phyloP scores from a whole-genome alignment of 1,140 invertebrate species.

The Anoplolepis gracilipes region DNA sequence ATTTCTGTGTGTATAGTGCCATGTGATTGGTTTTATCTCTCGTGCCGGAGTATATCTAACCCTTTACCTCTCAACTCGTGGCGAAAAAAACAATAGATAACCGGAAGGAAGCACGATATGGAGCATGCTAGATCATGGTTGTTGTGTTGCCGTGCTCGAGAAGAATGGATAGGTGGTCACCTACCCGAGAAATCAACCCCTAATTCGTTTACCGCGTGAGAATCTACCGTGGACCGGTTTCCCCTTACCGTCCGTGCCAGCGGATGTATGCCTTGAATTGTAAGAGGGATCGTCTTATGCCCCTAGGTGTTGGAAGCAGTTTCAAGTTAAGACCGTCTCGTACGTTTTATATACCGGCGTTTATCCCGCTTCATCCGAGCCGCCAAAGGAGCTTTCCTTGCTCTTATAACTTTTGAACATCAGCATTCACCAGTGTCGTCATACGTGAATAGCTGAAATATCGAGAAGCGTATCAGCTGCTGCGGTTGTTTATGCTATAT shows the following conservation, averaged over 20 bases:
- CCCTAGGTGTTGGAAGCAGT: slow-evolving; percentile 50
- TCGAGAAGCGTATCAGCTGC: slow-evolving; percentile 35
- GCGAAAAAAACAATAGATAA: slow-evolving; percentile 64
- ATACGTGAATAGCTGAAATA: slow-evolving; percentile 53
- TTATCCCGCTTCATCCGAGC: slow-evolving; percentile 47
- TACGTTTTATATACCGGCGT: slow-evolving; percentile 52
- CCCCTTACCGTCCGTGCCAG: background rate
- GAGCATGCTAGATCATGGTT: slow-evolving; percentile 46
- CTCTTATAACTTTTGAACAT: slow-evolving; percentile 50
- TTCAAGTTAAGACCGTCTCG: slow-evolving; percentile 46
- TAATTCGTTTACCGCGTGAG: slow-evolving; percentile 78
- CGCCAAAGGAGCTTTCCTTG: slow-evolving; percentile 20
- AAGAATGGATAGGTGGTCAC: slow-evolving; percentile 54
- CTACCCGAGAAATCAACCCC: slow-evolving; percentile 78
- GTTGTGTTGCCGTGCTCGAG: slow-evolving; percentile 19
- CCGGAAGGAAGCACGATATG: slow-evolving; percentile 63
- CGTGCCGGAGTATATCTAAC: slow-evolving; percentile 68
- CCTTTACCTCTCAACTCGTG: slow-evolving; percentile 66
- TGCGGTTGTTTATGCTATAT: slow-evolving; percentile 46
- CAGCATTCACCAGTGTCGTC: slow-evolving; percentile 54
- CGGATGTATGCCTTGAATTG: slow-evolving; percentile 68
- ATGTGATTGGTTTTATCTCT: slow-evolving; percentile 84
- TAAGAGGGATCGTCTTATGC: slow-evolving; percentile 62
- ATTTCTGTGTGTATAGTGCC: slow-evolving; percentile 82
- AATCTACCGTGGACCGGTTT: slow-evolving; percentile 65